Evolutionary conservation across 64 coral and sea anemone species (phyloP).

Genomic region (Dendrophyllia cribrosa): DNA sequence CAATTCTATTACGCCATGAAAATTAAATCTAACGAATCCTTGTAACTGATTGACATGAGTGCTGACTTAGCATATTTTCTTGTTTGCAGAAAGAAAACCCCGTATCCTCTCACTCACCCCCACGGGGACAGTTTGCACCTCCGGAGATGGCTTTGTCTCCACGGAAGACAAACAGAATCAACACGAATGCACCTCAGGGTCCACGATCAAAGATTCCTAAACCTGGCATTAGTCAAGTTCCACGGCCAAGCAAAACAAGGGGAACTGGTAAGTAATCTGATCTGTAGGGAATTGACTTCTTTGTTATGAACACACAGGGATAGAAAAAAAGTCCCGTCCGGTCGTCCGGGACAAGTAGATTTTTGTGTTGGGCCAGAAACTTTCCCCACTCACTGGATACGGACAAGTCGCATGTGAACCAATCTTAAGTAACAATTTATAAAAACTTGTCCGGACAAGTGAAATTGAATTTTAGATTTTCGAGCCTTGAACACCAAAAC

Average conservation of each 20-base stretch:
- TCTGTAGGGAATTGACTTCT: too few relatives aligned
- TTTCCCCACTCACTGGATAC: too few relatives aligned
- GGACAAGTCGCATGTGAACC: too few relatives aligned
- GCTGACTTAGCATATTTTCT: not conserved
- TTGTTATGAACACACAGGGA: too few relatives aligned
- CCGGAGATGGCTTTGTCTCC: constrained; percentile 73
- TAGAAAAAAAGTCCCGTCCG: too few relatives aligned
- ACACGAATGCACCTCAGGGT: not conserved
- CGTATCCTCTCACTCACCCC: not conserved
- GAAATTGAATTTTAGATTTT: too few relatives aligned
- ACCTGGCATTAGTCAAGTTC: constrained; percentile 22
- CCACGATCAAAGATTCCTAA: constrained; percentile 12
- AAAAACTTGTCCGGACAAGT: too few relatives aligned
- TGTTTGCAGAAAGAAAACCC: constrained; percentile 80
- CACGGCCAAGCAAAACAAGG: not conserved
- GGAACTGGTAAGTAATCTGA: not conserved
- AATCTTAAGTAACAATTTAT: too few relatives aligned
- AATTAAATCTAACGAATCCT: not conserved
- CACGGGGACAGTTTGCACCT: constrained; percentile 1
- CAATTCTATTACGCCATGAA: not conserved
- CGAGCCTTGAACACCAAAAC: too few relatives aligned
- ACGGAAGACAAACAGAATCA: constrained; percentile 63
- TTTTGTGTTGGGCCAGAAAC: too few relatives aligned
- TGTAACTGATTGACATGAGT: not conserved
- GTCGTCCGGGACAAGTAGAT: not conserved